Percentiles rank a stretch among this genome's conserved stretches.
These are phyloP conservation scores for Coptodon bakossiorum DNA, from an alignment of 2,113 vertebrate species.

Conservation along the genomic window DNA sequence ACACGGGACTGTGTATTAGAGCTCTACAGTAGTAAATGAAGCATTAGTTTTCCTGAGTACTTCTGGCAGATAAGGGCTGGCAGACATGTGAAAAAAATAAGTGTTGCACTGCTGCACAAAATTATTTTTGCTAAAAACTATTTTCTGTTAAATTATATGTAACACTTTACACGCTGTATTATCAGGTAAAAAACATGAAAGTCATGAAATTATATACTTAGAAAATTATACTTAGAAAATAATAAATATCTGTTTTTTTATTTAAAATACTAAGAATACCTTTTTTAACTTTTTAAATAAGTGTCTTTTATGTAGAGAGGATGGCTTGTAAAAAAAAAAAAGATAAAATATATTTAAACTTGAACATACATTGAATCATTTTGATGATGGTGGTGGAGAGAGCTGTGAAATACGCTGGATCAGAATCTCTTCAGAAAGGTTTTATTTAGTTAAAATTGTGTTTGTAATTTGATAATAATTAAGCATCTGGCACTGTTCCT, in stretches of 20 bases:
- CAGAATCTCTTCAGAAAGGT: background rate
- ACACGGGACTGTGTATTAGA: background rate
- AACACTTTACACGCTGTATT: background rate
- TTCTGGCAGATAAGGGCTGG: constrained; percentile 37
- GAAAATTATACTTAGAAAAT: background rate
- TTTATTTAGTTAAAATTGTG: background rate
- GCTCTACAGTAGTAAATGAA: constrained; percentile 13
- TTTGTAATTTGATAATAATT: background rate
- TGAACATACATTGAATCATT: background rate
- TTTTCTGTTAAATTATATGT: background rate
- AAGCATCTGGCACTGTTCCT: background rate
- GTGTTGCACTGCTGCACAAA: constrained; percentile 13
- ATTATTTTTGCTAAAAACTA: background rate
- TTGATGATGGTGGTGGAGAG: background rate
- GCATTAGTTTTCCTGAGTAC: constrained; percentile 35
- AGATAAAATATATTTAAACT: background rate
- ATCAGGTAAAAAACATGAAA: background rate
- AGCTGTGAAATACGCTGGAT: background rate
- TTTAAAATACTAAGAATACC: background rate
- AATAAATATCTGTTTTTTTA: background rate
- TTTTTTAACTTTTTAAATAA: background rate
- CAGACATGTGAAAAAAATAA: constrained; percentile 1
- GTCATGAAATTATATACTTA: background rate
- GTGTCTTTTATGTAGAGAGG: background rate
- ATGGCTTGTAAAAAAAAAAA: background rate